A percentile compares a stretch with the other conserved stretches of the same genome.
Evolutionary conservation across 2,113 vertebrate genomes (phyloP).

Genomic region (Sinocyclocheilus anophthalmus): DNA sequence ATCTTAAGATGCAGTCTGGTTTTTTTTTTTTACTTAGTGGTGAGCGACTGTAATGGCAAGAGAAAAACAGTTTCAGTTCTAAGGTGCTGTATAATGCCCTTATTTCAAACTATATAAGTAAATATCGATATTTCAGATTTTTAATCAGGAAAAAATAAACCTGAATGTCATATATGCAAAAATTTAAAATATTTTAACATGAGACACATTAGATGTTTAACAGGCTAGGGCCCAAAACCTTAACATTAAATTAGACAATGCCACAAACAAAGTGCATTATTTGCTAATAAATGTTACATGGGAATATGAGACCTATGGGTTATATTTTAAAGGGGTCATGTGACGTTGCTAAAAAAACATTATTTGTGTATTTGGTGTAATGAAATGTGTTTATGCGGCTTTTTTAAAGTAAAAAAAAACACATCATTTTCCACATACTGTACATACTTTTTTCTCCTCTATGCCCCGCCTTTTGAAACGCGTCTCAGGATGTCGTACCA

Average conservation of each 20-base stretch:
- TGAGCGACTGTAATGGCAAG: too few species aligned
- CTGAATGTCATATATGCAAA: neutral
- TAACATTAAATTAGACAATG: neutral
- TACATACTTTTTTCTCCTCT: too few species aligned
- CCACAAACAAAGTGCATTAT: neutral
- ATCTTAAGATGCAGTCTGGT: too few species aligned
- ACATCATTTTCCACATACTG: too few species aligned
- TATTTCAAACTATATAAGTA: neutral
- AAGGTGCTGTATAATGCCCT: neutral
- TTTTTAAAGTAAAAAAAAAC: too few species aligned
- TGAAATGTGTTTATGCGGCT: too few species aligned
- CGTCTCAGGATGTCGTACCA: too few species aligned
- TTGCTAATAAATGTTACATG: conserved; percentile 2
- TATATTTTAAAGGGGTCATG: conserved; percentile 11
- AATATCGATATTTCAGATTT: neutral
- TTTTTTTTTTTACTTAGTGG: too few species aligned
- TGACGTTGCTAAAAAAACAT: too few species aligned
- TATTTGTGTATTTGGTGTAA: too few species aligned
- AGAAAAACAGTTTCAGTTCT: neutral
- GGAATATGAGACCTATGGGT: conserved; percentile 16
- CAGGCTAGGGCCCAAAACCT: neutral
- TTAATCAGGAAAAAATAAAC: neutral
- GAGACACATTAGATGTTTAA: neutral
- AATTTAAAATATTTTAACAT: too few species aligned
- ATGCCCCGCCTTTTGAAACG: too few species aligned